A percentile compares a stretch with the other conserved stretches of the same genome.
Evolutionary conservation across 2,797 vertebrate genomes (phyloP).

Genomic region (Sardinella longiceps): DNA sequence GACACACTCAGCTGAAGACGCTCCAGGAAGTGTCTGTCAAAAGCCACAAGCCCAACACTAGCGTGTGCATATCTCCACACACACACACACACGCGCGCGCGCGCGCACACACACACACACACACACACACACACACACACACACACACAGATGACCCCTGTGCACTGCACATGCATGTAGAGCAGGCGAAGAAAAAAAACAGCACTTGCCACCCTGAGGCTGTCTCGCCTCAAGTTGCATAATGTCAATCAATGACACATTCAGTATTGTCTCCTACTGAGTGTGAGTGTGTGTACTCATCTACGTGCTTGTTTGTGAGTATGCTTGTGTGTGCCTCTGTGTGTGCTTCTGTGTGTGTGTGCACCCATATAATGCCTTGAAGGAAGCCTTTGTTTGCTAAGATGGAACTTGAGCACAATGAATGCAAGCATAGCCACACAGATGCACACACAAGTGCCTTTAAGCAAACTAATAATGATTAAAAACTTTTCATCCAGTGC

Average conservation of each 20-base stretch:
- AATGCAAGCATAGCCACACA: background rate
- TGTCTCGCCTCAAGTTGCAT: conserved; percentile 13
- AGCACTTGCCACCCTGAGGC: background rate
- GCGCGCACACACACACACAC: background rate
- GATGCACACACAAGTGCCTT: background rate
- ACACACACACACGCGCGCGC: background rate
- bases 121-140: background rate
- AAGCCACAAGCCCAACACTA: background rate
- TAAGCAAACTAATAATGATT: background rate
- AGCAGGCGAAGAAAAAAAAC: background rate
- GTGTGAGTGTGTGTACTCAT: background rate
- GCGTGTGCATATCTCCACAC: background rate
- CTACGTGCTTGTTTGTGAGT: background rate
- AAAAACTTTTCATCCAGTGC: background rate
- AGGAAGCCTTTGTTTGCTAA: conserved; percentile 3
- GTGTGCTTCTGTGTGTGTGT: conserved; percentile 1
- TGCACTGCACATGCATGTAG: background rate
- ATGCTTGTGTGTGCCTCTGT: background rate
- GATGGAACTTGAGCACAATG: background rate
- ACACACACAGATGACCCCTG: background rate
- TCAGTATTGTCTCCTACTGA: background rate
- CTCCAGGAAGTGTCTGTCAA: background rate
- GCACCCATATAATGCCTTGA: background rate
- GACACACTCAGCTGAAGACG: background rate
- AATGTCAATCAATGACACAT: conserved; percentile 21